Base-by-base conservation (phyloP, 2,888 invertebrate genomes). In the Trissolcus brochymenae region DNA sequence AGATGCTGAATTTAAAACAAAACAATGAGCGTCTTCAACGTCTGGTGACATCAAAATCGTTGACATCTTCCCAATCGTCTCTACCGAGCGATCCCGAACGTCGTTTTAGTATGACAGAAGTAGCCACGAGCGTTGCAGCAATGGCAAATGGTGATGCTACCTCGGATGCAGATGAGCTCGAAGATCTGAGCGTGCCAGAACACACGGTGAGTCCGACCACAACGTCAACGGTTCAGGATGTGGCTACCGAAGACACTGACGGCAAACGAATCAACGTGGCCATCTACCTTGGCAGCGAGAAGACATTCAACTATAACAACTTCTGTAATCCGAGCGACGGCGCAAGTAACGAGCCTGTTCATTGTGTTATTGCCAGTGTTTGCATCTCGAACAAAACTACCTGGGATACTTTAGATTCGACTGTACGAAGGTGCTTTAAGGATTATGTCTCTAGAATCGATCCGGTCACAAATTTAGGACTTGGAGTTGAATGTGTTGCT, bases 1-100 rank as follows among this genome's bases (percentile, higher is more conserved):
- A 99, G 90, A 98, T 99, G 97, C 91, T 97, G 86, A 96, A 95
- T 86, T 91, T 99, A 83, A 98, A 98, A 88, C 97, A 98, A 85
- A 98, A 99, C 90, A 98, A 99, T 89, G 97, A 98, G 88, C 92
- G 98, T 25, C 92, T 98, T 0, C 98, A 98, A 87, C 92, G 96
- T 84, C 90, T 98, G 87, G 96, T 98, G 13, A 90, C 91, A 0
- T 91, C 90, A 49, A 91, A 91, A 81, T 91, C 91, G 1, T 82
- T 91, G 56, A 90, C 91, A n/a, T 91, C 91, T 2, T 91, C 91
- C 1, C 91, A 91, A 78, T 91, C 90, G 71, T 91, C 91, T 50
- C 81, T 90, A 59, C 88, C 87, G 0, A 87, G 86, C 50, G 88
- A 88, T 75, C 87, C 87, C 17, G 90, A 90, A 77, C 86, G 90